Base-by-base conservation (phyloP, 1,140 invertebrate species). In the Oppia nitens region DNA sequence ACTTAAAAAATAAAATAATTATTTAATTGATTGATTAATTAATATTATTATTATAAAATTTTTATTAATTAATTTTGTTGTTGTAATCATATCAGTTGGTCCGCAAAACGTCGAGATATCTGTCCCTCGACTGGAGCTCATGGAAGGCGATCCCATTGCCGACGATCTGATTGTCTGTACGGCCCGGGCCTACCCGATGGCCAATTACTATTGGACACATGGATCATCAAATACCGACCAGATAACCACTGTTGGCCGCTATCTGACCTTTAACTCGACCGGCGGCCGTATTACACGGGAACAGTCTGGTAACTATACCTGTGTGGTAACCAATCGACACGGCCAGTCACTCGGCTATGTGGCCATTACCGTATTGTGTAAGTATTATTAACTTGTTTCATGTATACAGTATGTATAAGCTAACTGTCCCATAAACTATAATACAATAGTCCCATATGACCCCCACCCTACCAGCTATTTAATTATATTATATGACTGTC, bases 51-150 rank as follows among this genome's bases (percentile, higher is more conserved):
- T n/a, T n/a, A n/a, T n/a, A n/a, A n/a, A n/a, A n/a, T n/a, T n/a
- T n/a, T n/a, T n/a, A n/a, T n/a, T n/a, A n/a, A 12, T 9, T 52
- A 9, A 52, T 52, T 52, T 9, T 53, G n/a, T n/a, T 25, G 23
- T 63, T 65, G 59, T 62, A 52, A 48, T 29, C 47, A 50, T 71
- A 67, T 47, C 74, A 92, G 88, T 85, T 78, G 83, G 87, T 57
- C 88, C 88, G 6, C 84, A 88, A 67, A 82, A 87, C 66, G 80
- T 89, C 63, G 82, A 79, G 1, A 82, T 90, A 3, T 83, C 83
- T 0, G 79, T 80, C 14, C 74, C 74, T 47, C 72, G 79, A 29
- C 77, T 90, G 26, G 80, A 82, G 60, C 84, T 93, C 9, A 76
- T 78, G 26, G 87, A 88, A 68, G 81, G 82, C 60, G 79, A 83